Conservation (phyloP, 2,888 invertebrate species). For the Diarsia rubi region DNA sequence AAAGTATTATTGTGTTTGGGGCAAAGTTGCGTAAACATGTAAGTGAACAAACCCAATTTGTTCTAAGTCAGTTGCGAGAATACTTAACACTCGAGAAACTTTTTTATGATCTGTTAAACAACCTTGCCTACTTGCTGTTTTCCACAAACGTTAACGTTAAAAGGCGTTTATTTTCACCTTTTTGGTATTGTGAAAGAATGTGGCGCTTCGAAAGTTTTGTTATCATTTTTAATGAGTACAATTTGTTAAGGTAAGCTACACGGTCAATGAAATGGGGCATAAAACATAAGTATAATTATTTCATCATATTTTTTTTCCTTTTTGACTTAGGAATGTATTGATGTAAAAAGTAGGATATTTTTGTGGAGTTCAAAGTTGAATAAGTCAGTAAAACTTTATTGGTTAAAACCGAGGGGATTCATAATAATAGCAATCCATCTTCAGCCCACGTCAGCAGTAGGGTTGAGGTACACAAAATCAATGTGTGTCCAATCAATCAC, state of each 20-base stretch:
- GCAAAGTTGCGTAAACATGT: slow-evolving; percentile 65
- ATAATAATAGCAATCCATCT: slow-evolving; percentile 38
- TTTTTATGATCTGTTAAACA: slow-evolving; percentile 69
- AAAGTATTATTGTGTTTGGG: slow-evolving; percentile 67
- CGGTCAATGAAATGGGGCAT: neutral
- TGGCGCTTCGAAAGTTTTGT: slow-evolving; percentile 29
- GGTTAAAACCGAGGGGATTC: slow-evolving; percentile 5
- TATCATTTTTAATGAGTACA: slow-evolving; percentile 30
- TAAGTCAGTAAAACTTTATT: slow-evolving; percentile 7
- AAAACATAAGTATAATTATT: neutral
- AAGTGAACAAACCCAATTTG: slow-evolving; percentile 54
- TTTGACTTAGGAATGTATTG: neutral
- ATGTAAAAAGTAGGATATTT: neutral
- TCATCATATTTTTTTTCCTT: neutral
- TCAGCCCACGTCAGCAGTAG: slow-evolving; percentile 35
- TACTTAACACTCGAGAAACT: slow-evolving; percentile 64
- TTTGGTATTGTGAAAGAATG: slow-evolving; percentile 48
- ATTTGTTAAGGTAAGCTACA: neutral
- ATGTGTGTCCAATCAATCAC: slow-evolving; percentile 65
- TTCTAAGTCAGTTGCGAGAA: slow-evolving; percentile 49
- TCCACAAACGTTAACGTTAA: slow-evolving; percentile 51
- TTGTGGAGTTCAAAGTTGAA: neutral
- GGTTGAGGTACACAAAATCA: slow-evolving; percentile 55
- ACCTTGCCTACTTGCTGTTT: slow-evolving; percentile 57
- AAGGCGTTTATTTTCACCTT: slow-evolving; percentile 50